Percentiles rank a stretch among this genome's conserved stretches.
Conservation (phyloP, 1,140 invertebrate species). For the Bombus consobrinus region DNA sequence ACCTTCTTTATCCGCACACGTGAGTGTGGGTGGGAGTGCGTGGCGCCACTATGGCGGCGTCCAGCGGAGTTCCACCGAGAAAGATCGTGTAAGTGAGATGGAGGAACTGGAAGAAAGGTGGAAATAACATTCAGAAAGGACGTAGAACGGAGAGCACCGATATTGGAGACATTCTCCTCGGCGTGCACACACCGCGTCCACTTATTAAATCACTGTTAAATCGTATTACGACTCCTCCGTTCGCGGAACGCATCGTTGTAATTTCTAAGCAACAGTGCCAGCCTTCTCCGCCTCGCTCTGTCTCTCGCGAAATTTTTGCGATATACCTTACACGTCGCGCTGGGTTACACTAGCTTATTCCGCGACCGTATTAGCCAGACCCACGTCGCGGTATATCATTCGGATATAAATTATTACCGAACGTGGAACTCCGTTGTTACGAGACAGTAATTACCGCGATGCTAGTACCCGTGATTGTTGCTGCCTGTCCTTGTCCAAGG, state of each 20-base stretch:
- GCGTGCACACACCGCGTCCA: slow-evolving; percentile 33
- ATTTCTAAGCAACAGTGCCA: slow-evolving; percentile 18
- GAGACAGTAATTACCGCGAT: slow-evolving; percentile 58
- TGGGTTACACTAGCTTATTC: slow-evolving; percentile 1
- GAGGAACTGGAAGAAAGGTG: slow-evolving; percentile 43
- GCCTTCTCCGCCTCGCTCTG: no score
- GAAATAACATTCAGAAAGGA: slow-evolving; percentile 56
- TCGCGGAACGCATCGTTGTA: slow-evolving; percentile 39
- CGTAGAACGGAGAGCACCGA: slow-evolving; percentile 20
- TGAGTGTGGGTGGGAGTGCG: slow-evolving; percentile 72
- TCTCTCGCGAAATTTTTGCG: slow-evolving; percentile 37
- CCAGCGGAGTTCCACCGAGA: slow-evolving; percentile 69
- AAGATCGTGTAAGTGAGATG: slow-evolving; percentile 40
- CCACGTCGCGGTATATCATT: slow-evolving; percentile 48
- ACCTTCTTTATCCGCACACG: slow-evolving; percentile 28
- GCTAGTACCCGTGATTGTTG: slow-evolving; percentile 28
- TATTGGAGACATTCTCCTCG: slow-evolving; percentile 49
- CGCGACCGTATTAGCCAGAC: slow-evolving; percentile 47
- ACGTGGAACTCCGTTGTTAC: slow-evolving; percentile 41
- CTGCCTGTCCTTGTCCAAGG: slow-evolving; percentile 16
- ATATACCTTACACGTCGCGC: background rate
- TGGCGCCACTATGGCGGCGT: slow-evolving; percentile 78
- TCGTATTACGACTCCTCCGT: slow-evolving; percentile 55
- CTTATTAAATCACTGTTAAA: slow-evolving; percentile 70
- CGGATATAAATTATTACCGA: slow-evolving; percentile 58